A percentile compares a stretch with the other conserved stretches of the same genome.
These are phyloP conservation scores for Aphaenogaster floridana DNA, from an alignment of 1,140 invertebrate species.

Conservation along the genomic window DNA sequence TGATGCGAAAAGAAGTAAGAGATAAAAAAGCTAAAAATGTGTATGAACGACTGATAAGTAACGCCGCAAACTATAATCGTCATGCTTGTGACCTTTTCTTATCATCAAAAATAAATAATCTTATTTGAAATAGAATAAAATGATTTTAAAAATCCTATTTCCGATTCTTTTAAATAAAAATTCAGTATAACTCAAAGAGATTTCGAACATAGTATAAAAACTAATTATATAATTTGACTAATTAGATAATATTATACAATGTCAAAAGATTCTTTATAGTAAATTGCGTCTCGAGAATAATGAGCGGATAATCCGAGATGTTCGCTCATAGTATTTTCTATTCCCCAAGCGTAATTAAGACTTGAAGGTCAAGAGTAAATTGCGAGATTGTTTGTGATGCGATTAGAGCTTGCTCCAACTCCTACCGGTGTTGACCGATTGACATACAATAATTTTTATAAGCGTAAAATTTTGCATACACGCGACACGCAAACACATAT, in stretches of 20 bases:
- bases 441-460: not conserved
- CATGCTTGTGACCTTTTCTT: not conserved
- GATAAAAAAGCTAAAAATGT: not conserved
- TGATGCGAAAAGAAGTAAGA: not conserved
- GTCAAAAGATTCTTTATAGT: not conserved
- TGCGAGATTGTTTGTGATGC: conserved; percentile 21
- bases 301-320: not conserved
- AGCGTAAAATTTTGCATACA: not conserved
- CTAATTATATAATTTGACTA: not conserved
- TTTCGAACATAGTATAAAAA: not conserved
- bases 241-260: not conserved
- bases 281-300: not conserved
- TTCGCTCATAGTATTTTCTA: not conserved
- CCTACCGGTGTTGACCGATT: not conserved
- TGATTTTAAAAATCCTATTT: not conserved
- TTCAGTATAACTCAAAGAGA: not conserved
- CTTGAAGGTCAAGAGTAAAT: conserved; percentile 38
- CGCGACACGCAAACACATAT: not conserved
- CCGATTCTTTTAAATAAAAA: not conserved
- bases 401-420: not conserved
- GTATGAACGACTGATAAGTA: not conserved
- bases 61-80: not conserved
- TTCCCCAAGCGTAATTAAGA: not conserved
- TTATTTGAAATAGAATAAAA: not conserved
- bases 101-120: conserved; percentile 1